Base-by-base conservation (phyloP, 2,888 invertebrate species). In the Chrysomela aeneicollis region DNA sequence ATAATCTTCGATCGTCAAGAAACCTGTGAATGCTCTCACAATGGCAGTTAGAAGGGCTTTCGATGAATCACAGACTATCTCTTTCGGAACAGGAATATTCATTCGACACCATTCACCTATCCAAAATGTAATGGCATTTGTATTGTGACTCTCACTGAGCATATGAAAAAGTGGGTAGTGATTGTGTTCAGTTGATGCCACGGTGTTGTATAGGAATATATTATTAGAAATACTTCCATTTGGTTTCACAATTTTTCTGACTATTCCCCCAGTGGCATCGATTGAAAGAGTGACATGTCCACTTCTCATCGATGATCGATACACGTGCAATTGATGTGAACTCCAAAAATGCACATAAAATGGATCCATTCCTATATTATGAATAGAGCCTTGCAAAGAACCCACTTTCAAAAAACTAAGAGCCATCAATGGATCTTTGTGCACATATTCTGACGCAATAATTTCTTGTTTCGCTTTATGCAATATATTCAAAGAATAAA, bases 311-410 rank as follows among this genome's bases (percentile, higher is more conserved):
- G 6, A 30, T 32, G 53, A 53, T 32, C 53, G 4, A 12, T 53
- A 53, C 15, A 53, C 6, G 30, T 53, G 30, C 17, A n/a, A 17
- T 17, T 53, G 53, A 12, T 53, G 32, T 2, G 9, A n/a, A 1
- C 2, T 8, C 53, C 53, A 53, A 15, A 30, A 53, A 53, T 53
- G 53, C 8, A 53, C 53, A 32, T n/a, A 53, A 53, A 53, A 30
- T n/a, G 53, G 53, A 18, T 53, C 32, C 15, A 53, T 1, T 2
- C 53, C 53, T 17, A 53, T 53, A 53, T 53, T 53, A 32, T 53
- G 53, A n/a, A 53, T 53, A 1, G 18, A 17, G 1, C 32, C 32
- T 30, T 53, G 26, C 15, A 53, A 32, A 2, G 53, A 30, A 3
- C 53, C 53, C 8, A 32, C 2, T 30, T 53, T 26, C n/a, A 53